Conservation (phyloP, 2,113 vertebrate species). For the Alaudala cheleensis region DNA sequence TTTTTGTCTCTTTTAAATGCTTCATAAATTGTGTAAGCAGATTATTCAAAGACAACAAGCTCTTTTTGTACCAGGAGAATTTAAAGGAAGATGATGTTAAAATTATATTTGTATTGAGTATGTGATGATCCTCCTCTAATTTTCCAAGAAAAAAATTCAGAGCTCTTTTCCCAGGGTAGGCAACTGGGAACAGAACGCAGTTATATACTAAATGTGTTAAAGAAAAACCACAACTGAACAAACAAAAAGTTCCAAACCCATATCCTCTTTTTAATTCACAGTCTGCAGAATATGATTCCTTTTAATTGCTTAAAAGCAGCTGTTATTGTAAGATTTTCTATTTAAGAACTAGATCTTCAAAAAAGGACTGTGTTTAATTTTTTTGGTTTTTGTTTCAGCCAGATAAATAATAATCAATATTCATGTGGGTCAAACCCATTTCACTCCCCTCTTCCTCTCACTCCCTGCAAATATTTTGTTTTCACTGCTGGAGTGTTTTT, state of each 20-base stretch:
- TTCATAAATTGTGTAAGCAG: neutral
- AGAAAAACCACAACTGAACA: fast-evolving
- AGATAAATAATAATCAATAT: neutral
- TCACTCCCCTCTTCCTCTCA: neutral
- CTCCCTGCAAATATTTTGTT: neutral
- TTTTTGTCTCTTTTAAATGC: neutral
- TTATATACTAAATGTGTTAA: neutral
- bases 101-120: neutral
- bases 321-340: neutral
- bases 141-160: neutral
- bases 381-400: neutral
- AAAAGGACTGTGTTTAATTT: neutral
- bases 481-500: neutral
- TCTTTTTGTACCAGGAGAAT: neutral
- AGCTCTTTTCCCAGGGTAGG: neutral
- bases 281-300: neutral
- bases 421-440: neutral
- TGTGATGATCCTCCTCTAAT: neutral
- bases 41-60: neutral
- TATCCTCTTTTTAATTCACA: neutral
- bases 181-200: neutral
- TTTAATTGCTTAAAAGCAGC: neutral
- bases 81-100: neutral
- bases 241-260: fast-evolving
- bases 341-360: neutral